Evolutionary conservation across 2,797 vertebrate species (phyloP).

Genomic region (Fundulus diaphanus): DNA sequence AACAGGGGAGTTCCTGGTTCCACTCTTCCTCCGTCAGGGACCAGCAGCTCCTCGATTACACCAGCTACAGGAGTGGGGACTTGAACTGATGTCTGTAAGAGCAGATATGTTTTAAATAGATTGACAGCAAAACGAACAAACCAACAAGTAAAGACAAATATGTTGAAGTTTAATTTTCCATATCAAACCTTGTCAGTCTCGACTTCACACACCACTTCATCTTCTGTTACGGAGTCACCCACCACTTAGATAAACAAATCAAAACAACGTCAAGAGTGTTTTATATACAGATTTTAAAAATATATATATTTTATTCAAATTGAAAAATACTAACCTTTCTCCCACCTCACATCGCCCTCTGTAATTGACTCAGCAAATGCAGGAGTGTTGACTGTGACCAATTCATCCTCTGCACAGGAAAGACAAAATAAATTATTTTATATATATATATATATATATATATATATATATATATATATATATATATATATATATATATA

Average conservation of each 20-base stretch:
- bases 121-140: neutral
- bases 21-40: constrained; percentile 93
- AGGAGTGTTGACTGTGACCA: constrained; percentile 92
- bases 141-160: too few relatives aligned
- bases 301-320: neutral
- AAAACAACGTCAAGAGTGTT: neutral
- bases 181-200: constrained; percentile 93
- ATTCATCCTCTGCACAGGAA: constrained; percentile 85
- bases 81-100: constrained; percentile 90
- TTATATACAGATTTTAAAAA: neutral
- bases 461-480: too few relatives aligned
- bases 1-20: constrained; percentile 95
- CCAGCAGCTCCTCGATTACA: constrained; percentile 92
- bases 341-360: constrained; percentile 98
- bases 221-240: constrained; percentile 91
- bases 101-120: neutral
- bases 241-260: constrained; percentile 81
- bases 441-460: too few relatives aligned
- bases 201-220: constrained; percentile 98
- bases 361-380: constrained; percentile 96
- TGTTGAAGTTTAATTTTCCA: neutral
- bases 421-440: neutral
- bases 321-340: constrained; percentile 86
- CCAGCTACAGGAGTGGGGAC: constrained; percentile 93
- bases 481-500: too few relatives aligned